A percentile compares a stretch with the other conserved stretches of the same genome.
Conservation (phyloP, 2,797 vertebrate genomes). For the Cossypha polioptera region DNA sequence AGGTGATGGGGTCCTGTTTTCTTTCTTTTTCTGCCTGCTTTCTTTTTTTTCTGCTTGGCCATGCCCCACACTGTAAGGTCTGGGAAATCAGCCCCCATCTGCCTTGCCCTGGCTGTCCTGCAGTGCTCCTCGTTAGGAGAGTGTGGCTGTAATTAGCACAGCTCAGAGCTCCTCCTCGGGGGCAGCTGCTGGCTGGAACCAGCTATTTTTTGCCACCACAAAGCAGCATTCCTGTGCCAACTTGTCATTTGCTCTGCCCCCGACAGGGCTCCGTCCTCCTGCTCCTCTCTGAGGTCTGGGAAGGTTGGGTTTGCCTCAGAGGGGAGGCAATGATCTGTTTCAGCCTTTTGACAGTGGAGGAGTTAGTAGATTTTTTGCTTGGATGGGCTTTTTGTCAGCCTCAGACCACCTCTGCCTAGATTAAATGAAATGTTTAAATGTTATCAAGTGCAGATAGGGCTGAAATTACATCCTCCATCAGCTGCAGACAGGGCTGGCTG, state of each 20-base stretch:
- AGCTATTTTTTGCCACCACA: neutral
- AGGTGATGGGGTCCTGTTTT: neutral
- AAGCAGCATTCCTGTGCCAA: neutral
- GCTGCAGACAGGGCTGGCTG: neutral
- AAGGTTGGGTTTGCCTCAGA: neutral
- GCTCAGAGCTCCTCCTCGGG: neutral
- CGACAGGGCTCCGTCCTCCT: neutral
- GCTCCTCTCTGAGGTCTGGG: neutral
- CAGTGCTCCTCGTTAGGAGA: neutral
- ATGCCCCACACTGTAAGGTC: neutral
- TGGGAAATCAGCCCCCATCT: neutral
- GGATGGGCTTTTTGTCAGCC: neutral
- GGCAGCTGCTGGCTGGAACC: constrained; percentile 36
- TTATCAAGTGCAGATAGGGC: neutral
- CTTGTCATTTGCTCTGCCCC: neutral
- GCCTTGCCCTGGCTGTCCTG: neutral
- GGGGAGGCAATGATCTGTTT: neutral
- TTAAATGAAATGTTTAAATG: constrained; percentile 8
- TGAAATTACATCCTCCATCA: neutral
- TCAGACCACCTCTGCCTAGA: neutral
- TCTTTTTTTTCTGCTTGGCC: neutral
- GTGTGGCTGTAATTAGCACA: neutral
- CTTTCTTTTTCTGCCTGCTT: neutral
- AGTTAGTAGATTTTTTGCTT: neutral
- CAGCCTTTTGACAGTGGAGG: neutral